These are phyloP conservation scores for Drosophila quasianomalipes DNA, from an alignment of 2,888 invertebrate genomes.

Conservation along the genomic window DNA sequence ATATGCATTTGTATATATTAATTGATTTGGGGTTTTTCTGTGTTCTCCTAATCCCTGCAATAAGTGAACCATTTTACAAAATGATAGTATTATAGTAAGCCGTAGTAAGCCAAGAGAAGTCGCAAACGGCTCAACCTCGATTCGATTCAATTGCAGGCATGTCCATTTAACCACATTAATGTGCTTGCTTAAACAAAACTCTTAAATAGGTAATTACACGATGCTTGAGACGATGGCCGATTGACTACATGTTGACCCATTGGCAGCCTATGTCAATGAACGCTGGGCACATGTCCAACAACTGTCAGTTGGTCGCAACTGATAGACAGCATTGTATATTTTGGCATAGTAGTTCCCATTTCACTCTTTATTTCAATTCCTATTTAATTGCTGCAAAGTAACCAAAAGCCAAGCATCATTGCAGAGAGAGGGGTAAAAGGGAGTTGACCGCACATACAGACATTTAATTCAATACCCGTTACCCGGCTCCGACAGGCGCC, in stretches of 20 bases:
- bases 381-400: constrained; percentile 48
- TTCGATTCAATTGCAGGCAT: not conserved
- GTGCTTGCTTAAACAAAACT: not conserved
- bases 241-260: not conserved
- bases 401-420: constrained; percentile 6
- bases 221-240: not conserved
- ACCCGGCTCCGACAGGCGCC: constrained; percentile 56
- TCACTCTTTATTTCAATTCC: constrained; percentile 7
- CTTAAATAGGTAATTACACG: not conserved
- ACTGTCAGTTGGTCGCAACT: not conserved
- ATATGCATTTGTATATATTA: not conserved
- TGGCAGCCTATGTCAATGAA: not conserved
- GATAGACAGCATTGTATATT: not conserved
- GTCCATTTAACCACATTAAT: not conserved
- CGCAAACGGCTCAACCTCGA: not conserved
- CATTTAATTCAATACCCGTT: constrained; percentile 70
- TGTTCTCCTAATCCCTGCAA: not conserved
- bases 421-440: not conserved
- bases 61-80: not conserved
- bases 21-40: not conserved
- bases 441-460: constrained; percentile 20
- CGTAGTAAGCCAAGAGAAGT: not conserved
- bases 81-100: too few species aligned
- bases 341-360: not conserved
- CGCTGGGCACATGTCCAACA: not conserved